Base-by-base conservation (phyloP, 35 echinoderm and acorn worm genomes). In the Heliocidaris tuberculata region DNA sequence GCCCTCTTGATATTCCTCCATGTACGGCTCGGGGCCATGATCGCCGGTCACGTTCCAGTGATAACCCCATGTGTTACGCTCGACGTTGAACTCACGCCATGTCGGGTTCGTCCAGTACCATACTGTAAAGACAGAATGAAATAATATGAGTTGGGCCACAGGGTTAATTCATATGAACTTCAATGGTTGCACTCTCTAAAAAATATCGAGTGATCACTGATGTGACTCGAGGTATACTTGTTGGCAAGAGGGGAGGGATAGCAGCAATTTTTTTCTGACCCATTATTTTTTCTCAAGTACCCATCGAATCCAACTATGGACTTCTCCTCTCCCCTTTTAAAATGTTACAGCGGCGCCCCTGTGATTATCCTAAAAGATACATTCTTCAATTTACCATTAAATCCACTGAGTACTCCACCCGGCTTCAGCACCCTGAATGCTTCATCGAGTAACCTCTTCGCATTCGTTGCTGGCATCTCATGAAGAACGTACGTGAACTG, bases 401-500 rank as follows among this genome's bases (percentile, higher is more conserved):
- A 96, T 6, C 95, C 95, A 49, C 95, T 94, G 59, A 96, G 93
- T 4, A 92, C 95, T 24, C 95, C 95, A 70, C 93, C 95, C 0
- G 95, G 95, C 32, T 48, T 90, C 85, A 96, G 88, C 19, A 96
- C 85, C 59, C 95, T 48, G 49, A 86, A 88, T 4, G 86, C 86
- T 52, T 96, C 95, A 27, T 89, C 48, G 7, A 96, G 59, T 42
- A 96, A 47, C 29, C 59, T 13, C 31, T 85, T 56, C 30, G 85
- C 88, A 50, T 96, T 96, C 30, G 32, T 31, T 31, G 48, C 61
- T 32, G 95, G 95, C 95, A 96, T 96, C 87, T 96, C 95, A 50
- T 96, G 95, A 16, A 96, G 85, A 1, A 96, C 95, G 86, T 96
- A 96, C 7, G 93, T 96, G 94, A 89, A 96, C 85, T 96, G 95